Evolutionary conservation across 2,113 vertebrate species (phyloP), one percentile per base, ranked within the genome.

Genomic region (Dipodomys stephensi): DNA sequence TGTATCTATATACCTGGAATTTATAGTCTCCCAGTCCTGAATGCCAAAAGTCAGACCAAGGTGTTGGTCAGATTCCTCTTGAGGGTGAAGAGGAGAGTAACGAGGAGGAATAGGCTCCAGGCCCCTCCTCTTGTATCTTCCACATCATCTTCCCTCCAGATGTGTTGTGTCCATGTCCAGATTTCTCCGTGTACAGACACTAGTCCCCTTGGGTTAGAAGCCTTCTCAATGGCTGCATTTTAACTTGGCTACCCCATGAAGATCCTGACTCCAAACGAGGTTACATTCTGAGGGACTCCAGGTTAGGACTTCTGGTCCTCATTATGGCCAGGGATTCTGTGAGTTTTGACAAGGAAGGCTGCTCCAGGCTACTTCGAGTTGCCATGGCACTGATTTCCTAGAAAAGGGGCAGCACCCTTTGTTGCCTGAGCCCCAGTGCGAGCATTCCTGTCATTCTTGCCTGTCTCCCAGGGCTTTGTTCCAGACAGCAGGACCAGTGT

Each of bases 391-490:
- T 71, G 64, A 39, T 85, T 84, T 91, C 30, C 68, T 87, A 27
- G 39, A 77, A 68, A 74, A 32, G 80, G 22, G 16, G 57, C 62
- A 92, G 72, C 25, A n/a, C 27, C 28, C 78, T 91, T 92, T 68
- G 69, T 85, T 74, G 49, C 25, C 60, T 28, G 68, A 77, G 73
- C 65, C 22, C 32, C 15, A 3, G 1, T 15, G 64, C 57, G 53
- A 81, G 91, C 62, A 78, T 90, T 84, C 78, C 78, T 87, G 57
- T 78, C 67, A 78, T 90, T 84, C 78, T 69, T 87, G 57, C 73
- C 90, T 83, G 68, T 91, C 81, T 92, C 85, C 91, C 82, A 60
- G 73, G 64, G 46, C 57, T 89, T 73, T 2, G 2, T 73, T 83
- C 77, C 64, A 69, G 67, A 72, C 39, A 91, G 27, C 57, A 62